A percentile compares a stretch with the other conserved stretches of the same genome.
These are phyloP conservation scores for Pelmatolapia mariae DNA, from an alignment of 2,113 vertebrate species.

Conservation along the genomic window DNA sequence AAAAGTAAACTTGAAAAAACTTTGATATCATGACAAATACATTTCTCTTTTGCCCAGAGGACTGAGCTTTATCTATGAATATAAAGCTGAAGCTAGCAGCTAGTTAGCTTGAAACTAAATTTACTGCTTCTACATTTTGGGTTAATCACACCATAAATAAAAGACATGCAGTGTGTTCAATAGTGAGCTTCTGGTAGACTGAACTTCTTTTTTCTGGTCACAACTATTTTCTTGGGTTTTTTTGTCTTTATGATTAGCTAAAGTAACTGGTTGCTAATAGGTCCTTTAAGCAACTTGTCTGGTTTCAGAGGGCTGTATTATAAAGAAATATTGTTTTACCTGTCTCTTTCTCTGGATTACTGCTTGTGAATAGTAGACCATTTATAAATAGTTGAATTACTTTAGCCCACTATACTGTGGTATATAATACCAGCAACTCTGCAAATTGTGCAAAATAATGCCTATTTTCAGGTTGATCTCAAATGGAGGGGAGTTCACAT, in stretches of 20 bases:
- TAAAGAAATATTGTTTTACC: not conserved
- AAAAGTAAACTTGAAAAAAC: not conserved
- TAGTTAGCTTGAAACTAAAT: not conserved
- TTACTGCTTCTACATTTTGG: not conserved
- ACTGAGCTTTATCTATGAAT: not conserved
- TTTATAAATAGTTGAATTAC: not conserved
- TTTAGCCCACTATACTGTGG: not conserved
- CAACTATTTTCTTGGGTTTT: not conserved
- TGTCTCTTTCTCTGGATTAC: not conserved
- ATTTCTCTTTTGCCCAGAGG: not conserved
- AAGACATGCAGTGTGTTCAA: not conserved
- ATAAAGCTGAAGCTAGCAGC: not conserved
- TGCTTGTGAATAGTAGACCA: not conserved
- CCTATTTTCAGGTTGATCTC: not conserved
- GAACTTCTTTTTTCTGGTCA: not conserved
- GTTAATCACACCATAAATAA: not conserved
- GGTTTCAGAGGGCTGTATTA: not conserved
- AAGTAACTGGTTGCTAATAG: not conserved
- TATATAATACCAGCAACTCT: not conserved
- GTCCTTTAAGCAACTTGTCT: not conserved
- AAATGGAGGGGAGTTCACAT: not conserved
- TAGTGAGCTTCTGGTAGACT: not conserved
- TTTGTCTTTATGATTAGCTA: not conserved
- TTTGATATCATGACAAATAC: not conserved
- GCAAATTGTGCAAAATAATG: not conserved